phyloP scores from a whole-genome alignment of 2,888 invertebrate species.

The Gisinianus flammeolus region DNA sequence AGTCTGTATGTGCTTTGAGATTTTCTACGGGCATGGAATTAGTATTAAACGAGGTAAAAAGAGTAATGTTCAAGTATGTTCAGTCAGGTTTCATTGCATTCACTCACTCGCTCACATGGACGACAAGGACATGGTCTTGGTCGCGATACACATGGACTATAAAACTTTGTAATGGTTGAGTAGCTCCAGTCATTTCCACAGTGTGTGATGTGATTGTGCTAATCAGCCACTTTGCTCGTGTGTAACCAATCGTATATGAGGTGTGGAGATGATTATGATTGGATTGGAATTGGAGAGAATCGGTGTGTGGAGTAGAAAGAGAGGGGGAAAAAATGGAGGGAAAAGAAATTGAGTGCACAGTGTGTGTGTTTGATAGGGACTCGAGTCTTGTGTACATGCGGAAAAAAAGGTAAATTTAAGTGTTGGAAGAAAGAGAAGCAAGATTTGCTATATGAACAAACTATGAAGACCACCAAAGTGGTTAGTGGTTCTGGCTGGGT shows the following conservation, averaged over 20 bases:
- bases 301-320: not conserved
- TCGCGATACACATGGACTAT: no score
- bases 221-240: slow-evolving; percentile 50
- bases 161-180: not conserved
- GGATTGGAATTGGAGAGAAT: slow-evolving; percentile 31
- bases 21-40: not conserved
- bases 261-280: slow-evolving; percentile 57
- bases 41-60: no score
- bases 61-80: no score
- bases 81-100: no score
- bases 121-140: no score
- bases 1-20: not conserved
- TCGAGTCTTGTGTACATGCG: slow-evolving; percentile 1
- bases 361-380: no score
- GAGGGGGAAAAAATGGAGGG: not conserved
- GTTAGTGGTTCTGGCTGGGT: slow-evolving; percentile 10
- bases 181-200: slow-evolving; percentile 22
- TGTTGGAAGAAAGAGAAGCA: not conserved
- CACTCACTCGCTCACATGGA: no score
- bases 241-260: slow-evolving; percentile 55
- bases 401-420: not conserved
- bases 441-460: slow-evolving; percentile 37
- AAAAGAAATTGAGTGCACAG: no score
- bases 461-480: slow-evolving; percentile 41
- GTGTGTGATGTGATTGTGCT: slow-evolving; percentile 49